A percentile compares a stretch with the other conserved stretches of the same genome.
These are phyloP conservation scores for Polyploca ridens DNA, from an alignment of 2,888 invertebrate genomes.

Conservation along the genomic window DNA sequence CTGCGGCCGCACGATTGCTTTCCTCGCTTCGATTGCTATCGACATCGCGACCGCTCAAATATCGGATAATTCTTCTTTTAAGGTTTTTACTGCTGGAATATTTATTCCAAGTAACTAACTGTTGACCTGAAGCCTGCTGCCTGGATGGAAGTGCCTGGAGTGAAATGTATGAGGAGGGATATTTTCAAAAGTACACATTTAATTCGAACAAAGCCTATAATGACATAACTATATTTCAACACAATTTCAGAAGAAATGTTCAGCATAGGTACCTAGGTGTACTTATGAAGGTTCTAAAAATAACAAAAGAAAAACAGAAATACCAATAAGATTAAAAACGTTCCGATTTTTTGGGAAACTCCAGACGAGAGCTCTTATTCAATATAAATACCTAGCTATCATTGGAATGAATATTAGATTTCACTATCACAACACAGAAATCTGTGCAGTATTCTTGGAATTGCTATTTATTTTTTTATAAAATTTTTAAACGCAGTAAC, in stretches of 20 bases:
- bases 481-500: slow-evolving; percentile 13
- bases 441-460: slow-evolving; percentile 39
- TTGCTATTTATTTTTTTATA: slow-evolving; percentile 19
- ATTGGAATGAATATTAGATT: slow-evolving; percentile 76
- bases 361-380: slow-evolving; percentile 51
- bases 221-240: too few species aligned
- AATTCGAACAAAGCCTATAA: too few species aligned
- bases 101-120: not conserved
- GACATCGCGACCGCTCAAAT: slow-evolving; percentile 18
- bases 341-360: slow-evolving; percentile 48
- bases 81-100: not conserved
- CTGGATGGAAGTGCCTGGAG: too few species aligned
- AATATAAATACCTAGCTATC: slow-evolving; percentile 69
- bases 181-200: too few species aligned
- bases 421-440: slow-evolving; percentile 60
- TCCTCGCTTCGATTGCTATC: slow-evolving; percentile 34
- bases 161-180: too few species aligned
- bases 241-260: too few species aligned
- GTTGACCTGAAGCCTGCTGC: too few species aligned
- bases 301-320: slow-evolving; percentile 37
- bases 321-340: slow-evolving; percentile 50
- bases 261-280: not conserved
- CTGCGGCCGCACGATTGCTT: slow-evolving; percentile 53
- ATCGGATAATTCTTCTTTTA: slow-evolving; percentile 4
- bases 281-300: not conserved